phyloP scores from a whole-genome alignment of 2,888 invertebrate species.

The Aleiodes leptofemur region DNA sequence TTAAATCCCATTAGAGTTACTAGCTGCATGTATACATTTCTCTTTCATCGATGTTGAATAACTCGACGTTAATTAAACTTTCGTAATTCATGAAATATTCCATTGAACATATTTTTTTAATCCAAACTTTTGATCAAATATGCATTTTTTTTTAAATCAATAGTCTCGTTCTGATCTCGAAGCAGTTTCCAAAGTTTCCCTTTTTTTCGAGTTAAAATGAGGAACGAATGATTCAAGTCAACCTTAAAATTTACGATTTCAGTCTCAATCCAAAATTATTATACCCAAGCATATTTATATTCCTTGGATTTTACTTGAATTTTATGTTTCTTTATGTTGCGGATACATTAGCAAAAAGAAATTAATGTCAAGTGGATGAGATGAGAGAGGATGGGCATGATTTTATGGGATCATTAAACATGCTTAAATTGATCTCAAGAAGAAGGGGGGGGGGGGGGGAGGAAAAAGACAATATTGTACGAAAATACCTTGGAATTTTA shows the following conservation, averaged over 20 bases:
- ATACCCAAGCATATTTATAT: not conserved
- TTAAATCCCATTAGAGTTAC: constrained; percentile 10
- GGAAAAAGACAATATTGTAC: not conserved
- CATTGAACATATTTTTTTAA: not conserved
- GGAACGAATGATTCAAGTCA: not conserved
- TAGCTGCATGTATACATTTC: not conserved
- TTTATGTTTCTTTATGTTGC: not conserved
- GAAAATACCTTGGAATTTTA: constrained; percentile 4
- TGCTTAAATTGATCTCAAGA: constrained; percentile 14
- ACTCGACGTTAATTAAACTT: constrained; percentile 3
- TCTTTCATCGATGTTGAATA: not conserved
- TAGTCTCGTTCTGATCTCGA: too few relatives aligned
- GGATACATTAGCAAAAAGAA: constrained; percentile 28
- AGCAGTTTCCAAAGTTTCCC: too few relatives aligned
- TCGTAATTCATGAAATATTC: not conserved
- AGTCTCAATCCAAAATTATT: not conserved
- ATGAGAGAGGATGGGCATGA: not conserved
- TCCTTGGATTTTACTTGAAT: constrained; percentile 14
- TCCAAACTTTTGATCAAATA: not conserved
- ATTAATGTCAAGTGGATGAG: constrained; percentile 16
- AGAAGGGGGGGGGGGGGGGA: not conserved
- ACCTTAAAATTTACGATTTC: not conserved
- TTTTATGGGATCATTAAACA: constrained; percentile 41
- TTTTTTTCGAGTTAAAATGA: too few relatives aligned
- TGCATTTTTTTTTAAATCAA: not conserved